Percentiles rank a stretch among this genome's conserved stretches.
Conservation (phyloP, 1,140 invertebrate genomes). For the Drosophila nannoptera region DNA sequence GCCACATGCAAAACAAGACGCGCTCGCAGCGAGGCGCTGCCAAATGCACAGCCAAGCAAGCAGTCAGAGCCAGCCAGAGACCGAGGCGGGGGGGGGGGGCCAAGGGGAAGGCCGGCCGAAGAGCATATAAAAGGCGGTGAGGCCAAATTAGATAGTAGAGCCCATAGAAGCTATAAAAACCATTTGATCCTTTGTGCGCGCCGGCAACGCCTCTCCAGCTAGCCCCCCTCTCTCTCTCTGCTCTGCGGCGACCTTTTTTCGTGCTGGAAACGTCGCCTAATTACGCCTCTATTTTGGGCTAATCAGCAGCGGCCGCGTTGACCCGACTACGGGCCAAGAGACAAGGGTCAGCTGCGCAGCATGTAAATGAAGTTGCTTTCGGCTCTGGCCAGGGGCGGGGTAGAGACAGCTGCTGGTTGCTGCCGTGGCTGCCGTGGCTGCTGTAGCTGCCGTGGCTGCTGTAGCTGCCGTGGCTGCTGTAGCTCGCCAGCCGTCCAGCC, state of each 20-base stretch:
- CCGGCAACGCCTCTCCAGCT: constrained; percentile 24
- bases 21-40: constrained; percentile 13
- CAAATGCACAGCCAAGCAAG: constrained; percentile 43
- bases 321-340: constrained; percentile 10
- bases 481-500: neutral
- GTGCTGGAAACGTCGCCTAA: constrained; percentile 53
- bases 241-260: constrained; percentile 23
- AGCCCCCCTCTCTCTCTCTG: neutral
- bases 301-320: constrained; percentile 49
- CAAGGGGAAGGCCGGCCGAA: constrained; percentile 7
- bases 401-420: neutral
- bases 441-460: neutral
- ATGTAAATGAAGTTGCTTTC: constrained; percentile 41
- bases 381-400: neutral
- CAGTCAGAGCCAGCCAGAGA: constrained; percentile 15
- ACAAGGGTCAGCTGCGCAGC: constrained; percentile 51
- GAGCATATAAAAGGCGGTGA: constrained; percentile 38
- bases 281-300: constrained; percentile 65
- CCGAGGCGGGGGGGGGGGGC: constrained; percentile 2
- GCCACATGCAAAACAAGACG: constrained; percentile 46
- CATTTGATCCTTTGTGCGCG: constrained; percentile 68
- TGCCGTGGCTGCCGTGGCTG: neutral
- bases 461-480: constrained; percentile 35
- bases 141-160: constrained; percentile 68
- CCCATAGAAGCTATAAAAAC: constrained; percentile 32